Evolutionary conservation across 2,113 vertebrate genomes (phyloP), one percentile per base, ranked within the genome.

Genomic region (Neogobius melanostomus): DNA sequence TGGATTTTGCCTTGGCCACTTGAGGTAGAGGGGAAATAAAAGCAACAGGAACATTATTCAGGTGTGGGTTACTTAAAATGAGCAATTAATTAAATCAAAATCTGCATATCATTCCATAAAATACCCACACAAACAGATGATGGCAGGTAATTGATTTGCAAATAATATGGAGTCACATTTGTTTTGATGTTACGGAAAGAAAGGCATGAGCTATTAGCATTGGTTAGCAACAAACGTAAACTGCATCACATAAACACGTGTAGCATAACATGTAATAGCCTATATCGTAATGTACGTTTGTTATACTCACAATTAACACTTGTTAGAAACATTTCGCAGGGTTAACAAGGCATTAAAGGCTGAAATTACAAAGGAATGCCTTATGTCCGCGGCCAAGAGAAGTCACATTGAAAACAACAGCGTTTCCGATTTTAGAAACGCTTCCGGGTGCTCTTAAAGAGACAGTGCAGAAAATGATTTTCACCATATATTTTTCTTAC

Each of bases 1-100:
- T 94, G 9, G 94, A 92, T 77, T 94, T 94, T 17, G 84, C 84
- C 78, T 92, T 94, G 66, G 94, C 93, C 80, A 93, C 94, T 94
- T 80, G 17, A 51, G 2, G 43, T 70, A 5, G 28, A 36, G 28
- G 28, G n/a, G 2, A 68, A 45, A 71, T 82, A 62, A 44, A 43
- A 81, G 10, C 3, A 78, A 3, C 28, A 36, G 63, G 5, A 1
- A 44, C 1, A 8, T n/a, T 21, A 12, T 42, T 16, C 64, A 59
- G 0, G 50, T 28, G 1, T 56, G 17, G 8, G 17, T 3, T 53
- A 4, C 9, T 9, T 8, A 7, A 3, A 17, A 16, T 9, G 3
- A 53, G 52, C 8, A 9, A 10, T 17, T 17, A 53, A 17, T 7
- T 8, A 17, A 53, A 5, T 36, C 28, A 36, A 36, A 36, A 36